Conservation (phyloP, 2,113 vertebrate species). For the Brienomyrus brachyistius region DNA sequence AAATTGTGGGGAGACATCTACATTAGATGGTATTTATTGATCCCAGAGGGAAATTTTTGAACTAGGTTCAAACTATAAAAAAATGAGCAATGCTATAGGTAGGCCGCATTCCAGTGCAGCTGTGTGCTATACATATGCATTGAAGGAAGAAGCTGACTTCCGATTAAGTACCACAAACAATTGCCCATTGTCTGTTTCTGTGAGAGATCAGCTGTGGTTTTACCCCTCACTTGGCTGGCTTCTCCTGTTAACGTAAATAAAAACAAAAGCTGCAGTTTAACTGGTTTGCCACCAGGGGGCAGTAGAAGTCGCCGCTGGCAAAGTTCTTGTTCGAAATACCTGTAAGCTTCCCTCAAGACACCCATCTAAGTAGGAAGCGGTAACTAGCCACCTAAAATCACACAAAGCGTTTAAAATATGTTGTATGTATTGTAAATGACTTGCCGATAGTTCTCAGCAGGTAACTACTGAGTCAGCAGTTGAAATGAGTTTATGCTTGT, state of each 20-base stretch:
- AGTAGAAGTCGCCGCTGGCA: background rate
- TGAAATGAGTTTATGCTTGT: background rate
- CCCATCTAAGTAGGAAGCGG: background rate
- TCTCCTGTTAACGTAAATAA: background rate
- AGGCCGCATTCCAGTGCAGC: background rate
- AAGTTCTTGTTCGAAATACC: background rate
- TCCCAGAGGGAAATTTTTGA: background rate
- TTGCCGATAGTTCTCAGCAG: background rate
- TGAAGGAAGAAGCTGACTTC: conserved; percentile 10
- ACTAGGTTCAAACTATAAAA: background rate
- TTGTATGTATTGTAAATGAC: background rate
- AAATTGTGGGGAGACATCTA: background rate
- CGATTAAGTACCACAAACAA: background rate
- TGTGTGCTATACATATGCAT: background rate
- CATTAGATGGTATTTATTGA: background rate
- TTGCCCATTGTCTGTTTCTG: conserved; percentile 8
- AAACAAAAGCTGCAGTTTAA: background rate
- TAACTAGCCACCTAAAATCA: background rate
- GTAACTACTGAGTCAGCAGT: background rate
- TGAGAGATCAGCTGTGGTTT: background rate
- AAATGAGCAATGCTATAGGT: background rate
- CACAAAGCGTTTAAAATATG: background rate
- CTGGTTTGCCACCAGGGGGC: background rate
- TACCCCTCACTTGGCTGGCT: background rate
- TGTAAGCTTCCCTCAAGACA: background rate